These are phyloP conservation scores for Hemitrygon akajei DNA, from an alignment of 2,797 vertebrate species.

Conservation along the genomic window DNA sequence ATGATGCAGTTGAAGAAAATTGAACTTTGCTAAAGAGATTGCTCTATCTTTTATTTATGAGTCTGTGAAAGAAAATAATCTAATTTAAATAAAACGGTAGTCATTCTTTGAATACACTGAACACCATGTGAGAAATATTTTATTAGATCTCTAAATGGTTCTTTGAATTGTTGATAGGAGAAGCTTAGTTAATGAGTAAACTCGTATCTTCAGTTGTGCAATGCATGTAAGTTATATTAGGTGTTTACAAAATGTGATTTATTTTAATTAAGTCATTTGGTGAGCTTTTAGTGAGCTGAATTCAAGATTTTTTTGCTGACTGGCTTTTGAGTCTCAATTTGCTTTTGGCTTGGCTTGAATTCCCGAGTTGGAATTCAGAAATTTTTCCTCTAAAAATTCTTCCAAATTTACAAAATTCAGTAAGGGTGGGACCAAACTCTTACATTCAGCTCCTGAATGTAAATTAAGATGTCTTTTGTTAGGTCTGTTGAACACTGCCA, in stretches of 20 bases:
- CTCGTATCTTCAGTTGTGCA: not conserved
- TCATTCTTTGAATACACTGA: not conserved
- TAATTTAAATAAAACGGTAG: not conserved
- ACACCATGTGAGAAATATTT: not conserved
- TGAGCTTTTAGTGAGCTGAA: not conserved
- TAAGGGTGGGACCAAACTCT: not conserved
- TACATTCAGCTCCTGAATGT: not conserved
- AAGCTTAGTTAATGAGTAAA: not conserved
- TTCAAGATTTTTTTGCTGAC: not conserved
- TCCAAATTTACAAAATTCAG: not conserved
- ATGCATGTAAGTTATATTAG: not conserved
- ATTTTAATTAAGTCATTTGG: not conserved
- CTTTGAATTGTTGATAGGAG: not conserved
- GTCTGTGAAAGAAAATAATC: not conserved
- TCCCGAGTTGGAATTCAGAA: not conserved
- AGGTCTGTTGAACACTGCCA: not conserved
- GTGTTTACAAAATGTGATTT: not conserved
- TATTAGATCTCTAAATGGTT: not conserved
- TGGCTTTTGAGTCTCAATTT: not conserved
- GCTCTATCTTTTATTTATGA: not conserved
- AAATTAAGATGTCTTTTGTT: not conserved
- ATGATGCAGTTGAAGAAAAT: constrained; percentile 4
- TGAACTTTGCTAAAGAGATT: constrained; percentile 12
- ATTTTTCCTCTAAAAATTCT: not conserved
- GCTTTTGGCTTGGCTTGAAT: not conserved